These are phyloP conservation scores for Cancer borealis DNA, from an alignment of 2,888 invertebrate genomes.

Conservation along the genomic window DNA sequence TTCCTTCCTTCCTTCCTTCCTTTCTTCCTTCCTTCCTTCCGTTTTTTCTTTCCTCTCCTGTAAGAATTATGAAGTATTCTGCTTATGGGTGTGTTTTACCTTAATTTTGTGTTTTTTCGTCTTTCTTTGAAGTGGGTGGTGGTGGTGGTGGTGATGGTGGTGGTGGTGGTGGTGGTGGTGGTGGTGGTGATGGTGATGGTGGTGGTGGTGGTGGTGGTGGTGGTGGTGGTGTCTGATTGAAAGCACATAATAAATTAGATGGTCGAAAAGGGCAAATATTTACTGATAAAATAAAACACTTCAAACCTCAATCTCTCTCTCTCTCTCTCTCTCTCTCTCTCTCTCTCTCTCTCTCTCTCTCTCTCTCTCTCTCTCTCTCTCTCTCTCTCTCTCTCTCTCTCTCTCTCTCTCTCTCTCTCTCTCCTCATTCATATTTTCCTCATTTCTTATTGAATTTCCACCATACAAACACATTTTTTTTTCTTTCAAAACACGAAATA, in stretches of 20 bases:
- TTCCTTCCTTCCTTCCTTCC: background rate
- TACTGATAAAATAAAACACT: background rate
- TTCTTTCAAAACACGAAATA: too few relatives aligned
- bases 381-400: conserved; percentile 48
- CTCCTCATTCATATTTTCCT: background rate
- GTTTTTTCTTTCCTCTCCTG: background rate
- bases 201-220: background rate
- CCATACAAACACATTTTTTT: too few relatives aligned
- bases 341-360: too few relatives aligned
- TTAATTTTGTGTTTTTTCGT: background rate
- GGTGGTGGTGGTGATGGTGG: too few relatives aligned
- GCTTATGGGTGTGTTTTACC: too few relatives aligned
- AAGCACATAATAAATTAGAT: conserved; percentile 10
- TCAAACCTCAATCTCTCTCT: background rate
- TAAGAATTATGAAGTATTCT: too few relatives aligned
- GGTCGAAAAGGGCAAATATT: background rate
- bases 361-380: background rate
- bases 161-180: too few relatives aligned
- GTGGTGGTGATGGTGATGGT: too few relatives aligned
- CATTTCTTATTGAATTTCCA: background rate
- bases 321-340: too few relatives aligned
- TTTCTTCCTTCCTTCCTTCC: background rate
- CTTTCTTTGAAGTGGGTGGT: background rate
- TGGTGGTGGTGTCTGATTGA: conserved; percentile 21
- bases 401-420: conserved; percentile 22